Conservation (phyloP, 2,888 invertebrate species). For the Harpagoxenus sublaevis region DNA sequence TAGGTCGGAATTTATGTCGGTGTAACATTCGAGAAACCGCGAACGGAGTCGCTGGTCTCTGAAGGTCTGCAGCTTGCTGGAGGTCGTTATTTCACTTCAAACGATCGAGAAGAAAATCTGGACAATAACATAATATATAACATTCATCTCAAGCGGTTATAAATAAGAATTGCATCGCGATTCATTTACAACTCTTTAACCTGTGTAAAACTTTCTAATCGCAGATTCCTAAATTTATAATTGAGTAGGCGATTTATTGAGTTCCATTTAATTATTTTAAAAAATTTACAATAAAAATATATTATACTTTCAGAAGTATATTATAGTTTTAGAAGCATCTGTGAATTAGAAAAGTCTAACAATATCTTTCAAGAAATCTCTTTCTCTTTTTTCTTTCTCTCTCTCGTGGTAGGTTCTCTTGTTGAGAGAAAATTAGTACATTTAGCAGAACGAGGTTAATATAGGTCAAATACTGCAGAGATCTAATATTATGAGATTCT, state of each 20-base stretch:
- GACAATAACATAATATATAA: neutral
- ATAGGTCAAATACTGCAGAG: neutral
- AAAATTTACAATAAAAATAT: neutral
- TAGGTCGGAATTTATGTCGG: constrained; percentile 58
- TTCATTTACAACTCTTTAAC: neutral
- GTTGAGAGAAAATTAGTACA: neutral
- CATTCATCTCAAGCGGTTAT: neutral
- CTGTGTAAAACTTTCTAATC: neutral
- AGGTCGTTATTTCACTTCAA: constrained; percentile 6
- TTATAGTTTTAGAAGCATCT: neutral
- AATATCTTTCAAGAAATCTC: neutral
- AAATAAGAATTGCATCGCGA: neutral
- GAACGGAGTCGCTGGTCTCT: constrained; percentile 46
- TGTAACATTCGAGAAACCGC: constrained; percentile 48
- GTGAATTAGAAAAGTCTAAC: neutral
- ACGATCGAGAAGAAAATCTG: constrained; percentile 19
- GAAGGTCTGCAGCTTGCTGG: constrained; percentile 20
- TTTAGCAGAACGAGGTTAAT: constrained; percentile 7
- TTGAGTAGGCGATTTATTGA: neutral
- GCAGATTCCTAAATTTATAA: neutral
- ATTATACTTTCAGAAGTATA: neutral
- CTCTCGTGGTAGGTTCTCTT: neutral
- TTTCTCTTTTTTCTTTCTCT: neutral
- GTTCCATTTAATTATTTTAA: neutral
- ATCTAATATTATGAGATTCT: constrained; percentile 4